Conservation (phyloP, 2,113 vertebrate species). For the Brachypodius melanocephalos region DNA sequence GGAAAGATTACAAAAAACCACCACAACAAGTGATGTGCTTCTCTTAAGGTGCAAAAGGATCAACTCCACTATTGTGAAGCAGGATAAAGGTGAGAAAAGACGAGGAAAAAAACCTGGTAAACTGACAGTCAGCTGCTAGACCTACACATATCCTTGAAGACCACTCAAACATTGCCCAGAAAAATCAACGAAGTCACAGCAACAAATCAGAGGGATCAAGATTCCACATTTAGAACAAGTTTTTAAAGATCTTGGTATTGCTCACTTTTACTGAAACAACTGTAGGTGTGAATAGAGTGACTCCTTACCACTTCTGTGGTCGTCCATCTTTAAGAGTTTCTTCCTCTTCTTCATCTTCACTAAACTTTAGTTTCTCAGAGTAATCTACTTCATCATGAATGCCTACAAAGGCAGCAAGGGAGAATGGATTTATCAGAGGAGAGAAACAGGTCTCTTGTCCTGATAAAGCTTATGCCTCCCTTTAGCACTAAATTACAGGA, state of each 20-base stretch:
- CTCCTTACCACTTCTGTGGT: constrained; percentile 82
- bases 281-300: neutral
- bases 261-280: neutral
- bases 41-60: neutral
- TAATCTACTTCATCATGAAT: constrained; percentile 98
- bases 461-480: neutral
- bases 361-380: constrained; percentile 95
- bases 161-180: neutral
- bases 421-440: neutral
- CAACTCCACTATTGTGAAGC: neutral
- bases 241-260: neutral
- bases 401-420: constrained; percentile 64
- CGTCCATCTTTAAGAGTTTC: constrained; percentile 84
- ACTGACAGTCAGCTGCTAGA: neutral
- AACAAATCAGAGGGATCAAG: neutral
- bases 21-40: neutral
- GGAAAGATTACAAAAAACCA: neutral
- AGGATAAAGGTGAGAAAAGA: neutral
- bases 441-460: neutral
- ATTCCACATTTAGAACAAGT: neutral
- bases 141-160: neutral
- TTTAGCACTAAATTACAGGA: neutral
- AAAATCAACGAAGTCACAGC: neutral
- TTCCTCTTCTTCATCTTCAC: constrained; percentile 96
- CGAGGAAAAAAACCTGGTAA: neutral